Evolutionary conservation across 2,113 vertebrate genomes (phyloP).

Genomic region (Eclectus roratus): DNA sequence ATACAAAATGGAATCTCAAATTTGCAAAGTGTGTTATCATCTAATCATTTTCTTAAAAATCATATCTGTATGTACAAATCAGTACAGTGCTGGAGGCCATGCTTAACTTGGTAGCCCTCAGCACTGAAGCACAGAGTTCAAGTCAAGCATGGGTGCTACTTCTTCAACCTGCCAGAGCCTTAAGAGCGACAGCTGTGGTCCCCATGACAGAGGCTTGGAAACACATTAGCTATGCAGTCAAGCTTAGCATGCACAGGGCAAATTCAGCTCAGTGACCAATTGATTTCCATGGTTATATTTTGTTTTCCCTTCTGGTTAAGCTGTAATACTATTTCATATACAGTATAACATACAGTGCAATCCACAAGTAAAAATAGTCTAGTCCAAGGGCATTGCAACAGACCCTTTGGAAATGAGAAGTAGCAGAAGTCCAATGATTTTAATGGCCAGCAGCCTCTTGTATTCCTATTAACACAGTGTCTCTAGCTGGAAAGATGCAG

Average conservation of each 20-base stretch:
- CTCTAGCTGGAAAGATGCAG: background rate
- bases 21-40: background rate
- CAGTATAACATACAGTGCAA: background rate
- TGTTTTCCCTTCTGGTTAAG: background rate
- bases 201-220: background rate
- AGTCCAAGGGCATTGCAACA: background rate
- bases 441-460: background rate
- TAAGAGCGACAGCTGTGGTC: background rate
- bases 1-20: background rate
- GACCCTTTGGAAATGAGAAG: background rate
- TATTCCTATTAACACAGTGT: background rate
- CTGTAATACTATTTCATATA: background rate
- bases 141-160: background rate
- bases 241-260: background rate
- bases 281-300: background rate
- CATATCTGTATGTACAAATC: background rate
- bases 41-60: background rate
- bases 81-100: background rate
- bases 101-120: background rate
- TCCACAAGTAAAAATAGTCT: background rate
- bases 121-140: background rate
- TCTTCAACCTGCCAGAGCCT: background rate
- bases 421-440: background rate
- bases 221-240: background rate
- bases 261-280: background rate